Evolutionary conservation across 2,113 vertebrate genomes (phyloP).

Genomic region (Aleadryas rufinucha): DNA sequence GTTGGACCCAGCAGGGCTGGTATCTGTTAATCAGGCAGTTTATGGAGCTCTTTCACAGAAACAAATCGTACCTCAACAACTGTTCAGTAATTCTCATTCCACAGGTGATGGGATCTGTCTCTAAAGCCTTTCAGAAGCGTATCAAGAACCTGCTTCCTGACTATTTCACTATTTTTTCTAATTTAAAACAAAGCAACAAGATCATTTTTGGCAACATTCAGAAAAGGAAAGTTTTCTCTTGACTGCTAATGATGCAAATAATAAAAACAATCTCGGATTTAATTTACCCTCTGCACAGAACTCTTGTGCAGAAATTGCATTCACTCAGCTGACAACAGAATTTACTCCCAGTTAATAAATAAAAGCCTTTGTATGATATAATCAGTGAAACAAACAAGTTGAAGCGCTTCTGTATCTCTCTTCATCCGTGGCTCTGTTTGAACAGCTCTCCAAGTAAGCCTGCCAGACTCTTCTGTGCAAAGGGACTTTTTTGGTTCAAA

Average conservation of each 20-base stretch:
- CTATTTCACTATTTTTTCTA: neutral
- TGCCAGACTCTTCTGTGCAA: neutral
- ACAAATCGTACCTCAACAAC: neutral
- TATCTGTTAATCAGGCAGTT: neutral
- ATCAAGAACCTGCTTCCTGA: neutral
- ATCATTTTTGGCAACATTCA: neutral
- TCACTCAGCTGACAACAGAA: neutral
- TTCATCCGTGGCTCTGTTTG: neutral
- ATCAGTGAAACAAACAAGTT: neutral
- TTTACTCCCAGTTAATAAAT: neutral
- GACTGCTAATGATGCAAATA: neutral
- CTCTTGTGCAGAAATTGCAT: neutral
- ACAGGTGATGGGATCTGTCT: neutral
- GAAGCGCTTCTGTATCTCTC: neutral
- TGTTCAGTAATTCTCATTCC: constrained; percentile 17
- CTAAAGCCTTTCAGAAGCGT: neutral
- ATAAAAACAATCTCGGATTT: neutral
- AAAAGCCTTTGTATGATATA: neutral
- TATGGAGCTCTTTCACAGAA: neutral
- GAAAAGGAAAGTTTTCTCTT: neutral
- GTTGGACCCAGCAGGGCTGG: neutral
- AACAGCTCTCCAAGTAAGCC: neutral
- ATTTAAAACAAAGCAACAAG: neutral
- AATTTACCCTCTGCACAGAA: neutral
- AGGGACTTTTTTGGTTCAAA: neutral